A percentile compares a stretch with the other conserved stretches of the same genome.
Evolutionary conservation across 2,888 invertebrate species (phyloP).

Genomic region (Aleiodes testaceus): DNA sequence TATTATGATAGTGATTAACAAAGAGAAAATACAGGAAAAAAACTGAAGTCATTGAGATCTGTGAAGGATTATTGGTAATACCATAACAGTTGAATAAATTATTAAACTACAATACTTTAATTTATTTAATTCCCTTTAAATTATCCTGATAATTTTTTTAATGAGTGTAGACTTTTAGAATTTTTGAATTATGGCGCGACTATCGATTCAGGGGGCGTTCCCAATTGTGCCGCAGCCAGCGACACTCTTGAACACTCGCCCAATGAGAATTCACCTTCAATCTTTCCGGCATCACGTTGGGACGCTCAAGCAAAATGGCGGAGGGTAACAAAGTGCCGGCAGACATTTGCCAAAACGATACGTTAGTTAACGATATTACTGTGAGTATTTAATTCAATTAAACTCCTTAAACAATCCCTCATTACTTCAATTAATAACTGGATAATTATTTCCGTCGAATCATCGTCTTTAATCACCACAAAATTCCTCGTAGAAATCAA

Average conservation of each 20-base stretch:
- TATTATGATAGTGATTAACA: not conserved
- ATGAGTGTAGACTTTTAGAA: too few relatives aligned
- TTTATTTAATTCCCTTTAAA: not conserved
- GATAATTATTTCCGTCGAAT: constrained; percentile 24
- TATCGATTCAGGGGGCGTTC: too few relatives aligned
- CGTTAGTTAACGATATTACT: constrained; percentile 59
- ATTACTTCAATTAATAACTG: constrained; percentile 37
- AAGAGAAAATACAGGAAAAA: not conserved
- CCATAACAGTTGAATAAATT: constrained; percentile 23
- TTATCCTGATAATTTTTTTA: too few relatives aligned
- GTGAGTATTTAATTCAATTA: constrained; percentile 54
- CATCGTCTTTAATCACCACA: not conserved
- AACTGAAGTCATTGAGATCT: constrained; percentile 3
- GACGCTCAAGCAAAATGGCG: constrained; percentile 68
- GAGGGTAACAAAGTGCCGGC: constrained; percentile 66
- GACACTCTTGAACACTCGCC: too few relatives aligned
- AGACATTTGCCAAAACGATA: constrained; percentile 62
- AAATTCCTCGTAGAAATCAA: not conserved
- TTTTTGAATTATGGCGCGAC: too few relatives aligned
- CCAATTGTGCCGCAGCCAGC: too few relatives aligned
- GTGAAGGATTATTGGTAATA: constrained; percentile 24
- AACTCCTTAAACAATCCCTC: not conserved
- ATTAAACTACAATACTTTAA: constrained; percentile 4
- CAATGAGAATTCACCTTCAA: constrained; percentile 1
- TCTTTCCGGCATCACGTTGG: constrained; percentile 13